Percentiles rank a stretch among this genome's conserved stretches.
Evolutionary conservation across 1,140 invertebrate genomes (phyloP).

Genomic region (Archegozetes longisetosus): DNA sequence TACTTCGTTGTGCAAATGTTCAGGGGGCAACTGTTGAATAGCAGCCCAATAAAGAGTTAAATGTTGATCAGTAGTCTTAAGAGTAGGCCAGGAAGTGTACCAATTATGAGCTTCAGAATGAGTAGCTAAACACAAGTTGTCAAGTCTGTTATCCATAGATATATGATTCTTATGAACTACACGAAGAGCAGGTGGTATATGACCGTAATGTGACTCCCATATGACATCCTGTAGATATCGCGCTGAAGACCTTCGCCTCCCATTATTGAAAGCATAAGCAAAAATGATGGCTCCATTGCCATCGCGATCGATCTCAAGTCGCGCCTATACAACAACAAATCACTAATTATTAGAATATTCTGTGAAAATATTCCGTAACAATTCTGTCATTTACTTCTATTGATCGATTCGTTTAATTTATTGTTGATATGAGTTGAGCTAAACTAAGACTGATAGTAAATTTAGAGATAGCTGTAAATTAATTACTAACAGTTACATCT

Average conservation of each 20-base stretch:
- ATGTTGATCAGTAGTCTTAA: conserved; percentile 24
- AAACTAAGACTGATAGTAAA: too few species aligned
- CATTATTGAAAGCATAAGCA: conserved; percentile 29
- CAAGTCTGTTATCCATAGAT: conserved; percentile 36
- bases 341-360: conserved; percentile 1
- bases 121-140: conserved; percentile 32
- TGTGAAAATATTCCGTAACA: background rate
- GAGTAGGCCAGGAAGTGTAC: background rate
- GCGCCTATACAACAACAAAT: conserved; percentile 25
- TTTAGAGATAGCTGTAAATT: too few species aligned
- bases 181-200: conserved; percentile 33
- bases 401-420: too few species aligned
- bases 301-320: conserved; percentile 34
- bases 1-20: conserved; percentile 24
- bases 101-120: background rate
- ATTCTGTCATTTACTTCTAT: background rate
- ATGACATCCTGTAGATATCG: conserved; percentile 15
- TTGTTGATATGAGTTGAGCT: too few species aligned
- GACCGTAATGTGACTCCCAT: conserved; percentile 36
- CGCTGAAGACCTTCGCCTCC: background rate
- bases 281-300: conserved; percentile 36
- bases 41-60: conserved; percentile 37
- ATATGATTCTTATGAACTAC: conserved; percentile 35
- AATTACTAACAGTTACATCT: too few species aligned
- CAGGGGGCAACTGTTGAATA: conserved; percentile 33